Percentiles rank a stretch among this genome's conserved stretches.
Evolutionary conservation across 64 coral and sea anemone species (phyloP).

Genomic region (Dendronephthya gigantea): DNA sequence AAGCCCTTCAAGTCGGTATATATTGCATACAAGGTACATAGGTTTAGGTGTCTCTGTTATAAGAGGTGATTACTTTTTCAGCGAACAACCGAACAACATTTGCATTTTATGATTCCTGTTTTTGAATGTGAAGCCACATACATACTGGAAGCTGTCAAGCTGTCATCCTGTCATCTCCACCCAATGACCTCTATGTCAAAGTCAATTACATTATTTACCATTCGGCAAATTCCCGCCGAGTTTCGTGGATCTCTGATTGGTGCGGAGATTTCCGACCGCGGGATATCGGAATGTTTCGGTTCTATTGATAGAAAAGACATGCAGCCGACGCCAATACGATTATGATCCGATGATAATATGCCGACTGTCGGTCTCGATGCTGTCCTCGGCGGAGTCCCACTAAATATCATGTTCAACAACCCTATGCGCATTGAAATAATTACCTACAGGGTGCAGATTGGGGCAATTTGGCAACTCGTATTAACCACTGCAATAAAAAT

Average conservation of each 20-base stretch:
- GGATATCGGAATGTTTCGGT: constrained; percentile 8
- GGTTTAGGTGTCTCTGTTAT: no score
- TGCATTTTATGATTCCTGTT: not conserved
- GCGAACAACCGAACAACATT: not conserved
- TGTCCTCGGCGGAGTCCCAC: no score
- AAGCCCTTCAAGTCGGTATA: no score
- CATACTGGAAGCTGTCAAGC: not conserved
- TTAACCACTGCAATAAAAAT: no score
- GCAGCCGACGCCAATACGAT: not conserved
- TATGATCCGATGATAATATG: not conserved
- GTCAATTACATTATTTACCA: constrained; percentile 11
- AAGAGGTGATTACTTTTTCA: not conserved
- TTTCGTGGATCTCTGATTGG: not conserved
- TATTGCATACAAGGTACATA: no score
- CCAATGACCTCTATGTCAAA: constrained; percentile 4
- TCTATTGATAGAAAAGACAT: not conserved
- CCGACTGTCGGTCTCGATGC: not conserved
- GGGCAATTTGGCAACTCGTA: no score
- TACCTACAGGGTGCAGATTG: no score
- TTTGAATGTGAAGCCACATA: not conserved
- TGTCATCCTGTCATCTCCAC: constrained; percentile 11
- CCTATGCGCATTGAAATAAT: no score
- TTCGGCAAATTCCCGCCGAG: not conserved
- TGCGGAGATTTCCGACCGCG: not conserved
- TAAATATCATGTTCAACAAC: no score